Percentiles rank a stretch among this genome's conserved stretches.
These are phyloP conservation scores for Urechis unicinctus DNA, from an alignment of 2,888 invertebrate species.

Conservation along the genomic window DNA sequence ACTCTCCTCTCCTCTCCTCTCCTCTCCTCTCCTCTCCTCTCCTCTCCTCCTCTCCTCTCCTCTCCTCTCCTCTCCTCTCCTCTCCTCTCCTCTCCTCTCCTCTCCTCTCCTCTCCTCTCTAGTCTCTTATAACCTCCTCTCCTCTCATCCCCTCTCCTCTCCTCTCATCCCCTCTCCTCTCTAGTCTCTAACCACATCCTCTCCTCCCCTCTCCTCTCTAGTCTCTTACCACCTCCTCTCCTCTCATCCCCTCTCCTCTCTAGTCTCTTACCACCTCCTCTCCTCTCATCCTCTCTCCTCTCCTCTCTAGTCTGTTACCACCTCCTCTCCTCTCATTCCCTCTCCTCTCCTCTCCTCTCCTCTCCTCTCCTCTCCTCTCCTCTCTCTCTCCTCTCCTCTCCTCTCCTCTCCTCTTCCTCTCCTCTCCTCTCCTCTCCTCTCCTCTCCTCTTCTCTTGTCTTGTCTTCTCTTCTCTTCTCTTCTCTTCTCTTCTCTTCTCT, in stretches of 20 bases:
- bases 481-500: constrained; percentile 14
- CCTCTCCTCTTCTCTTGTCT: constrained; percentile 21
- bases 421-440: not conserved
- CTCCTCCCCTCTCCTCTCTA: too few species aligned
- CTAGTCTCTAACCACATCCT: too few species aligned
- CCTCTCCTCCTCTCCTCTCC: too few species aligned
- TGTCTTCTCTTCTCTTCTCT: constrained; percentile 23
- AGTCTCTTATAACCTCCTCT: too few species aligned
- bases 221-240: too few species aligned
- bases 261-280: too few species aligned
- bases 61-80: not conserved
- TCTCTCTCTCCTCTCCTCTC: not conserved
- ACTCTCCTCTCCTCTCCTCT: not conserved
- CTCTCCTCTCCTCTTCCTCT: constrained; percentile 1
- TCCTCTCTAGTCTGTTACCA: not conserved
- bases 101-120: too few species aligned
- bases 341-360: not conserved
- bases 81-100: not conserved
- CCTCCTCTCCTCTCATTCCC: too few species aligned
- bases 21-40: not conserved
- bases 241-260: too few species aligned
- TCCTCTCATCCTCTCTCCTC: too few species aligned
- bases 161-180: too few species aligned
- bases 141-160: too few species aligned
- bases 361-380: not conserved